Evolutionary conservation across 2,888 invertebrate species (phyloP), one percentile per base, ranked within the genome.

Genomic region (Neuroscelio doddi): DNA sequence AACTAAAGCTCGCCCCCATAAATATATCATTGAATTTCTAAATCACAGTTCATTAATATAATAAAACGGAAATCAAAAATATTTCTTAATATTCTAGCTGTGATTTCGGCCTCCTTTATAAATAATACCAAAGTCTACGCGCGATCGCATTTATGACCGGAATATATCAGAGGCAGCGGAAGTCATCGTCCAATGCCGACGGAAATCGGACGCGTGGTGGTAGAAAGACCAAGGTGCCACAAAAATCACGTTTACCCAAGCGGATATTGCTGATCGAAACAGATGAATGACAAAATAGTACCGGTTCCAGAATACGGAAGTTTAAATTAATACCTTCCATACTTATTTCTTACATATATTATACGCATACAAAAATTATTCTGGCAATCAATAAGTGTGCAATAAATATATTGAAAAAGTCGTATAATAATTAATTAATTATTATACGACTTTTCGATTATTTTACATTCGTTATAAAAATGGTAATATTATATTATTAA

Each of bases 101-200:
- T 38, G 51, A 7, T 45, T 47, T 17, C 27, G 15, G n/a, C 36
- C 45, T 36, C 38, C 39, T 44, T 41, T 29, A 50, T 17, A 41
- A 64, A 64, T 64, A 64, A 64, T 64, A 64, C 58, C 55, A 58
- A 58, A 64, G 64, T 64, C 64, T 41, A 44, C 7, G 49, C 58
- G 64, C 64, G 64, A 49, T 50, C 53, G 58, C 29, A 64, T 59
- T 64, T 64, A 64, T 64, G 64, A 59, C 51, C 64, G 55, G 64
- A 64, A 64, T 64, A 59, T 55, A 64, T 59, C 57, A 49, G 29
- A 53, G 46, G 47, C 32, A 47, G 49, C 64, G 64, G 64, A 64
- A 64, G 64, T 64, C 59, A 50, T 45, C 32, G 64, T 44, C 53
- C 49, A 42, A 39, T 30, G 45, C n/a, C 46, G 17, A 47, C 38